These are phyloP conservation scores for Atherinosoma microstoma DNA, from an alignment of 2,797 vertebrate species.

Conservation along the genomic window DNA sequence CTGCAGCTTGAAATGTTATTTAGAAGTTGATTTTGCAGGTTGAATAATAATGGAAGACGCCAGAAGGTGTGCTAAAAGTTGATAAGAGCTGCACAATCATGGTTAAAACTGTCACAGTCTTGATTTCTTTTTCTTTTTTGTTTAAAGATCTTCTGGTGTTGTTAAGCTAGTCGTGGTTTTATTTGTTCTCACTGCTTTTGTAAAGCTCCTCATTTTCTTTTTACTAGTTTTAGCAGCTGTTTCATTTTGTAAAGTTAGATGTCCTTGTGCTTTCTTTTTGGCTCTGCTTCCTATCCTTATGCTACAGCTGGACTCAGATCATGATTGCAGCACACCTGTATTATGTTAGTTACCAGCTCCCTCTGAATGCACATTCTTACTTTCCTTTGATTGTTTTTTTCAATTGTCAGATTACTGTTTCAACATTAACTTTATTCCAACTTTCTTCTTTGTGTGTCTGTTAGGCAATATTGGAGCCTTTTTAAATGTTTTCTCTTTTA, in stretches of 20 bases:
- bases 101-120: not conserved
- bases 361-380: not conserved
- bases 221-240: not conserved
- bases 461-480: too few relatives aligned
- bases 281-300: not conserved
- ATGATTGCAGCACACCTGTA: not conserved
- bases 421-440: too few relatives aligned
- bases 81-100: not conserved
- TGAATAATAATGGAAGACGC: not conserved
- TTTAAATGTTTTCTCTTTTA: too few relatives aligned
- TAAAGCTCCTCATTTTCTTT: not conserved
- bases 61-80: not conserved
- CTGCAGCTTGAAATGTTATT: slow-evolving; percentile 4
- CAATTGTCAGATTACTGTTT: too few relatives aligned
- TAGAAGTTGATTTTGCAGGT: not conserved
- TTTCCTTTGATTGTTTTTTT: not conserved
- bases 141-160: not conserved
- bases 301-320: not conserved
- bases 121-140: too few relatives aligned
- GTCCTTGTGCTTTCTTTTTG: not conserved
- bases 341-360: not conserved
- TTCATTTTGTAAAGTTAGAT: not conserved
- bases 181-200: not conserved
- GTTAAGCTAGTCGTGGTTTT: not conserved
- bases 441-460: too few relatives aligned